Conservation (phyloP, 1,140 invertebrate species). For the Drosophila leontia region DNA sequence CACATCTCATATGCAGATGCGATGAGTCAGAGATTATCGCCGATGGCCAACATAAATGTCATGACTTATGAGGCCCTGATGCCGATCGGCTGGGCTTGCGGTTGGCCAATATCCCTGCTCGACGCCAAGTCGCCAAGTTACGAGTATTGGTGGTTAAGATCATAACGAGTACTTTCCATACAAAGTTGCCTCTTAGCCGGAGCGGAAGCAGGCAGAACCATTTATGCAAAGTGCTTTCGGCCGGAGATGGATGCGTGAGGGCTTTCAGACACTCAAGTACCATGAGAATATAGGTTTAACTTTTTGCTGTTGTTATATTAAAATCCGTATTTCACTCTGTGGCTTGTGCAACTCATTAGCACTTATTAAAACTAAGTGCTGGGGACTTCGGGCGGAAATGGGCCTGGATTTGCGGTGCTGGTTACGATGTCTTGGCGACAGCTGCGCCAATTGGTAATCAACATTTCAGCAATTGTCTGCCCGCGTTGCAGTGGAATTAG, state of each 20-base stretch:
- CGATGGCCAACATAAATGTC: constrained; percentile 68
- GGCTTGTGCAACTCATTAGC: constrained; percentile 79
- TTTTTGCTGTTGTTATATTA: constrained; percentile 2
- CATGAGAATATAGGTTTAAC: constrained; percentile 2
- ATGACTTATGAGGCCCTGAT: constrained; percentile 63
- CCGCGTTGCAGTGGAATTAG: constrained; percentile 15
- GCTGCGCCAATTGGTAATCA: constrained; percentile 64
- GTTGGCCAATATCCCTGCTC: constrained; percentile 36
- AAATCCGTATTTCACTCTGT: neutral
- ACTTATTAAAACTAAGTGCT: constrained; percentile 76
- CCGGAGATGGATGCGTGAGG: constrained; percentile 3
- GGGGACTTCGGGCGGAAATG: constrained; percentile 43
- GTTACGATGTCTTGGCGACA: constrained; percentile 41
- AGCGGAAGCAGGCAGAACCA: constrained; percentile 66
- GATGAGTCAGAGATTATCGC: constrained; percentile 56
- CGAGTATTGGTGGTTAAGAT: constrained; percentile 62
- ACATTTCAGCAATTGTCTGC: constrained; percentile 75
- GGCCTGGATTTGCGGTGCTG: constrained; percentile 52
- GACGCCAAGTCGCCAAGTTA: constrained; percentile 42
- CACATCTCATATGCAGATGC: constrained; percentile 14
- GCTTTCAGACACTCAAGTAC: constrained; percentile 1
- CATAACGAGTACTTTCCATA: constrained; percentile 69
- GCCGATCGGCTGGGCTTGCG: constrained; percentile 37
- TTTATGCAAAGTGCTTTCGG: constrained; percentile 63
- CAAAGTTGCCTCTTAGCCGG: constrained; percentile 62